Base-by-base conservation (phyloP, 1,140 invertebrate species). In the Musca domestica region DNA sequence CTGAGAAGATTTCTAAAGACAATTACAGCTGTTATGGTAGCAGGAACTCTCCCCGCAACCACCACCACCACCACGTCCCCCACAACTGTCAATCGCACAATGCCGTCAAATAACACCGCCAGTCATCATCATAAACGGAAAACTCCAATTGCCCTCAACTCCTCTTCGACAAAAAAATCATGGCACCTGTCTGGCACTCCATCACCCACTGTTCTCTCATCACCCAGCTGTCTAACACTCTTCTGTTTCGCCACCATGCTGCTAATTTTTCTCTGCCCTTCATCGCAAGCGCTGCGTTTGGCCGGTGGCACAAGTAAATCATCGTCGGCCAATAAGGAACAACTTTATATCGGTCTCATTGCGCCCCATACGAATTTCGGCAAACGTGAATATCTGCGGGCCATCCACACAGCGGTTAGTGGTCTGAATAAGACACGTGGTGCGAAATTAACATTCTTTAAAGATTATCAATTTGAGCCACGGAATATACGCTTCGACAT, bases 371-470 rank as follows among this genome's bases (percentile, higher is more conserved):
- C 85, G 25, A 84, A 82, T 69, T 86, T 87, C 65, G 80, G 84
- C 0, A 81, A 81, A 48, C 85, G 91, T 0, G 89, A 89, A 69
- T 92, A 92, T 77, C 86, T 86, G 58, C 84, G 86, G 49, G 88
- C 89, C 9, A 88, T 92, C 52, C 87, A 87, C 68, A 86, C 85
- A 34, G 88, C 89, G 3, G 84, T 91, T 14, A 79, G 83, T 5
- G 84, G 84, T 7, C 76, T 92, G 3, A 84, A 86, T 47, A 87
- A 87, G 75, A 84, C 84, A 6, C 84, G 84, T 61, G 79, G 84
- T 47, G 74, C 79, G n/a, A 87, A 85, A 71, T 83, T 87, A 67
- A 84, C 83, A 69, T 90, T 90, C 77, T 75, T 90, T 41, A 85
- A 87, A 73, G 85, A 87, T 69, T 90, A 88, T 76, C 83, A 83